These are phyloP conservation scores for Pangasius sanitwongsei DNA, from an alignment of 2,797 vertebrate genomes.

Conservation along the genomic window DNA sequence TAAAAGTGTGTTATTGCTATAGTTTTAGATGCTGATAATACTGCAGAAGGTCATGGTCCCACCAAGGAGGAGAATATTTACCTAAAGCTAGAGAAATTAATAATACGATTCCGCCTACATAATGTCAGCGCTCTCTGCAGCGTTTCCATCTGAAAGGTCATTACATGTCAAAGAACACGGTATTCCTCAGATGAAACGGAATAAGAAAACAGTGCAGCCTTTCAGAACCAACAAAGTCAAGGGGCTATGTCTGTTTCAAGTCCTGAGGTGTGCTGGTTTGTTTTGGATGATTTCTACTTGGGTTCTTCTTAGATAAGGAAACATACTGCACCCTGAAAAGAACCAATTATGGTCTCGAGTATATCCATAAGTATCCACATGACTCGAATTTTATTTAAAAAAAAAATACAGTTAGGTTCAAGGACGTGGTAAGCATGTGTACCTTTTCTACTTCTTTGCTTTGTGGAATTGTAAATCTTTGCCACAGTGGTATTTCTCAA, in stretches of 20 bases:
- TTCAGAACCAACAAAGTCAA: neutral
- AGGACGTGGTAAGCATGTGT: neutral
- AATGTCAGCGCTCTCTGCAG: neutral
- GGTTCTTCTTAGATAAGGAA: neutral
- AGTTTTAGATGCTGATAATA: neutral
- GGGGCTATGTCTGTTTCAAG: neutral
- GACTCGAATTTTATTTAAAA: neutral
- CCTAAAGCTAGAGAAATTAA: conserved; percentile 15
- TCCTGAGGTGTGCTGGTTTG: neutral
- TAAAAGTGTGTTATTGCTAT: neutral
- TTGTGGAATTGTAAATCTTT: neutral
- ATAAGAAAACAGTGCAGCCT: neutral
- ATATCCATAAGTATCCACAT: neutral
- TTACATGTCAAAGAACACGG: neutral
- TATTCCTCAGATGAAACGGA: neutral
- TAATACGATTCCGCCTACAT: neutral
- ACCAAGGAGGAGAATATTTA: neutral
- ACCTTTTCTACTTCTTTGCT: neutral
- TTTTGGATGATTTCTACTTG: neutral
- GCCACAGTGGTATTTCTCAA: neutral
- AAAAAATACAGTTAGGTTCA: neutral
- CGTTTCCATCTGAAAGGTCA: neutral
- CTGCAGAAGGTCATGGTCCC: neutral
- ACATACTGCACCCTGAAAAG: too few species aligned
- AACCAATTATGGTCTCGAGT: neutral